A percentile compares a stretch with the other conserved stretches of the same genome.
phyloP scores from a whole-genome alignment of 2,888 invertebrate genomes.

The Zele albiditarsus region DNA sequence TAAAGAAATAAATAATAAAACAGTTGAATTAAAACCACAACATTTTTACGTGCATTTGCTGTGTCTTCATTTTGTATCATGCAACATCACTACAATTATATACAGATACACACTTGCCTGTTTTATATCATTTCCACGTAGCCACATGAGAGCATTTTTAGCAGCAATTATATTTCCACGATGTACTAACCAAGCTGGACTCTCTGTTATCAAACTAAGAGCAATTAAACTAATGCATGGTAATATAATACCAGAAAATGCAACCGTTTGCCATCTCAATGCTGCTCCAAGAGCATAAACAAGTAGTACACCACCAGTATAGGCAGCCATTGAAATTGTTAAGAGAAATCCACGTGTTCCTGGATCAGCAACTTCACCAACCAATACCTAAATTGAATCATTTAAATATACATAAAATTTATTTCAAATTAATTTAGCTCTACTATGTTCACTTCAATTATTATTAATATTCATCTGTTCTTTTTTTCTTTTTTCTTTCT shows the following conservation, averaged over 20 bases:
- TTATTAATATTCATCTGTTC: background rate
- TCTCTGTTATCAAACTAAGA: conserved; percentile 82
- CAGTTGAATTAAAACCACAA: too few relatives aligned
- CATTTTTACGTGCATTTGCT: too few relatives aligned
- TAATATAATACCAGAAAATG: conserved; percentile 77
- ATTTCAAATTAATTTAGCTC: too few relatives aligned
- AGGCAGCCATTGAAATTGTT: conserved; percentile 83
- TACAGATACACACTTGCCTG: conserved; percentile 62
- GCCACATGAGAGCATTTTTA: conserved; percentile 76
- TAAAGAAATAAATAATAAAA: too few relatives aligned
- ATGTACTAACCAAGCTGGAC: conserved; percentile 83
- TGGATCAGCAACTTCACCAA: conserved; percentile 85
- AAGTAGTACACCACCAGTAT: conserved; percentile 83
- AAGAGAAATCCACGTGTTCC: conserved; percentile 80
- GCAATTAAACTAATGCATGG: conserved; percentile 78
- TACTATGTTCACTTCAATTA: too few relatives aligned
- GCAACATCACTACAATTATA: too few relatives aligned
- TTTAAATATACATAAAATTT: conserved; percentile 16
- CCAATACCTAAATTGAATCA: conserved; percentile 76
- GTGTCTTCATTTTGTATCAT: too few relatives aligned
- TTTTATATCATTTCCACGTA: conserved; percentile 76
- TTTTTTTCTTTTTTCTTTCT: background rate
- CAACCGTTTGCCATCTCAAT: conserved; percentile 82
- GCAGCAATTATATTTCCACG: conserved; percentile 76
- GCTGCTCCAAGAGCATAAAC: conserved; percentile 82